Percentiles rank a stretch among this genome's conserved stretches.
Conservation (phyloP, 2,888 invertebrate genomes). For the Synergus itoensis region DNA sequence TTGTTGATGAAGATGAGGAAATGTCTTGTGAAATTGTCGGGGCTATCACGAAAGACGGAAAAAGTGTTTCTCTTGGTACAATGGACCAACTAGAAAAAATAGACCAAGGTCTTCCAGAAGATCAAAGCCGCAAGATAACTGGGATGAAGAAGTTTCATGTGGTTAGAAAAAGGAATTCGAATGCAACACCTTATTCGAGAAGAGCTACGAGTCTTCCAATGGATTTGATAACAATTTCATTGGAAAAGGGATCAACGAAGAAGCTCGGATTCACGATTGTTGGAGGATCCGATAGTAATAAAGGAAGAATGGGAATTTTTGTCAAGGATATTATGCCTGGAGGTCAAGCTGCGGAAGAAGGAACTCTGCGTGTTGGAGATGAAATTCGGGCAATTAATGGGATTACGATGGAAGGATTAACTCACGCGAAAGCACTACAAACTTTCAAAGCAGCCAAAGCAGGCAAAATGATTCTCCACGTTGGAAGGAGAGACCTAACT, state of each 20-base stretch:
- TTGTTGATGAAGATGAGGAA: neutral
- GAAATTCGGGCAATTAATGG: slow-evolving; percentile 83
- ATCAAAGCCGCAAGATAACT: slow-evolving; percentile 66
- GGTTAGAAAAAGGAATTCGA: slow-evolving; percentile 66
- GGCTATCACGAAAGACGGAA: slow-evolving; percentile 64
- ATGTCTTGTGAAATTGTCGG: slow-evolving; percentile 61
- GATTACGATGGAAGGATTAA: slow-evolving; percentile 79
- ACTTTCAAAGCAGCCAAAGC: slow-evolving; percentile 82
- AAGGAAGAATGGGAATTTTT: slow-evolving; percentile 83
- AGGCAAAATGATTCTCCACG: slow-evolving; percentile 80
- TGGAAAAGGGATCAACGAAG: slow-evolving; percentile 81
- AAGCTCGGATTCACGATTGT: slow-evolving; percentile 84
- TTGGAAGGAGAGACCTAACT: slow-evolving; percentile 78
- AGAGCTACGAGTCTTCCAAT: slow-evolving; percentile 68
- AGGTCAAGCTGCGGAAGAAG: slow-evolving; percentile 83
- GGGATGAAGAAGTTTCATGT: slow-evolving; percentile 79
- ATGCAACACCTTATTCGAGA: slow-evolving; percentile 55
- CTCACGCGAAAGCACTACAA: slow-evolving; percentile 81
- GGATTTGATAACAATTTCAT: slow-evolving; percentile 73
- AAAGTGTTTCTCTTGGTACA: slow-evolving; percentile 60
- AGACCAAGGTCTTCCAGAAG: slow-evolving; percentile 30
- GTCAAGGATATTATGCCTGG: slow-evolving; percentile 82
- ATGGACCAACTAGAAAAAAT: slow-evolving; percentile 40
- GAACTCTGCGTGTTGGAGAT: slow-evolving; percentile 81
- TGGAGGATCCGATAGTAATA: slow-evolving; percentile 82